These are phyloP conservation scores for Lethrus apterus DNA, from an alignment of 1,140 invertebrate species.

Conservation along the genomic window DNA sequence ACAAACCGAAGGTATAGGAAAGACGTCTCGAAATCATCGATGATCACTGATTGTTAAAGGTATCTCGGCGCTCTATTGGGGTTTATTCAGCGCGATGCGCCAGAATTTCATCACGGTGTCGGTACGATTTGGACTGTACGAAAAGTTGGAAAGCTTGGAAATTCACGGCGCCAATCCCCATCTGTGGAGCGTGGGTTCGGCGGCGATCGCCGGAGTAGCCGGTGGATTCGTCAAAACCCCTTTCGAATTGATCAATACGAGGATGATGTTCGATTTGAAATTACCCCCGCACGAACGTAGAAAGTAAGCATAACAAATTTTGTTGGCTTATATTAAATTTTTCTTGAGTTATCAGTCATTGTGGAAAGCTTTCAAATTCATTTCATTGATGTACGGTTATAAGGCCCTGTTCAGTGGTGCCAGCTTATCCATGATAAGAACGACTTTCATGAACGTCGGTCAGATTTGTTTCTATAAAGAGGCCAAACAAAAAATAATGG, in stretches of 20 bases:
- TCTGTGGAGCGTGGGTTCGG: no score
- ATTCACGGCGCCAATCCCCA: no score
- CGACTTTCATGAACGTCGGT: background rate
- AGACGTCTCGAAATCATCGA: background rate
- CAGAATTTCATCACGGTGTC: background rate
- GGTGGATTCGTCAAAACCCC: background rate
- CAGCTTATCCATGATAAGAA: background rate
- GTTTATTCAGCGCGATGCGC: background rate
- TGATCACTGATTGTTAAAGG: background rate
- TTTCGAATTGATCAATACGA: background rate
- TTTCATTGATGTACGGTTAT: background rate
- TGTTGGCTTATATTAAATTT: background rate
- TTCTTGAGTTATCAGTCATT: background rate
- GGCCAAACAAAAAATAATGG: background rate
- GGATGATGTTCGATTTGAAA: slow-evolving; percentile 2
- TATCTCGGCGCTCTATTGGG: background rate
- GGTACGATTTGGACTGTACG: background rate
- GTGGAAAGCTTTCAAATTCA: background rate
- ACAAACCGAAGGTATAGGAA: background rate
- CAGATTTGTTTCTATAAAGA: slow-evolving; percentile 2
- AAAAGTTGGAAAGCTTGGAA: background rate
- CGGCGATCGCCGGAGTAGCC: background rate
- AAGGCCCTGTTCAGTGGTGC: background rate
- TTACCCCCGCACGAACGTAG: background rate
- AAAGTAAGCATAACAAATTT: background rate